Evolutionary conservation across 2,888 invertebrate genomes (phyloP).

Genomic region (Mamestra brassicae): DNA sequence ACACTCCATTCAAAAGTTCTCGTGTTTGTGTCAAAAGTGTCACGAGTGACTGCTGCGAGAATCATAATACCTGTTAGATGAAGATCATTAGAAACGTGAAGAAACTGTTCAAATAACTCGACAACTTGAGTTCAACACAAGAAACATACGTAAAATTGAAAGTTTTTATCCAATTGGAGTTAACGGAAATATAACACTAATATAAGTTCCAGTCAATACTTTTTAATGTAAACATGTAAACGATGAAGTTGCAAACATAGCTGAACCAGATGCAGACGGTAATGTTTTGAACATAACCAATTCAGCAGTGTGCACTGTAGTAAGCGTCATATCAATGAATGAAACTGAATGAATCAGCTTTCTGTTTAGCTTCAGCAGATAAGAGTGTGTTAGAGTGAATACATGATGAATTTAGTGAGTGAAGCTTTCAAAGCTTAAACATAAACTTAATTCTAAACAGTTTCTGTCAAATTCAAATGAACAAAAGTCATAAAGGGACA

Average conservation of each 20-base stretch:
- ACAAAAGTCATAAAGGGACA: conserved; percentile 46
- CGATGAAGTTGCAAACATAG: conserved; percentile 11
- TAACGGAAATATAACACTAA: conserved; percentile 32
- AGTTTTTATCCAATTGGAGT: conserved; percentile 41
- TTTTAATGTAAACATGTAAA: conserved; percentile 30
- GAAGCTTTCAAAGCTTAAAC: conserved; percentile 1
- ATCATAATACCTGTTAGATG: conserved; percentile 66
- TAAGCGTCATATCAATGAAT: conserved; percentile 37
- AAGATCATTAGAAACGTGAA: conserved; percentile 61
- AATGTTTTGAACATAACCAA: conserved; percentile 10
- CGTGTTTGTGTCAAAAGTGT: conserved; percentile 82
- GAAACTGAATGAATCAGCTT: conserved; percentile 40
- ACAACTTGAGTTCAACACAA: conserved; percentile 17
- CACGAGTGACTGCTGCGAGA: conserved; percentile 67
- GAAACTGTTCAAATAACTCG: conserved; percentile 10
- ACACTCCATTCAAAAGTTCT: conserved; percentile 83
- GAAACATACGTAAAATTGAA: conserved; percentile 20
- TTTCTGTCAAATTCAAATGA: conserved; percentile 15
- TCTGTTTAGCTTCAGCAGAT: conserved; percentile 29
- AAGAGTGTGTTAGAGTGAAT: conserved; percentile 20
- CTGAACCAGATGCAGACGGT: conserved; percentile 1
- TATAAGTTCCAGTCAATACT: conserved; percentile 3
- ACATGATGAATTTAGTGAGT: neutral
- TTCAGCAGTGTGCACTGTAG: conserved; percentile 19
- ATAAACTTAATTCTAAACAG: neutral